A percentile compares a stretch with the other conserved stretches of the same genome.
These are phyloP conservation scores for Cephus runcator DNA, from an alignment of 2,888 invertebrate species.

Conservation along the genomic window DNA sequence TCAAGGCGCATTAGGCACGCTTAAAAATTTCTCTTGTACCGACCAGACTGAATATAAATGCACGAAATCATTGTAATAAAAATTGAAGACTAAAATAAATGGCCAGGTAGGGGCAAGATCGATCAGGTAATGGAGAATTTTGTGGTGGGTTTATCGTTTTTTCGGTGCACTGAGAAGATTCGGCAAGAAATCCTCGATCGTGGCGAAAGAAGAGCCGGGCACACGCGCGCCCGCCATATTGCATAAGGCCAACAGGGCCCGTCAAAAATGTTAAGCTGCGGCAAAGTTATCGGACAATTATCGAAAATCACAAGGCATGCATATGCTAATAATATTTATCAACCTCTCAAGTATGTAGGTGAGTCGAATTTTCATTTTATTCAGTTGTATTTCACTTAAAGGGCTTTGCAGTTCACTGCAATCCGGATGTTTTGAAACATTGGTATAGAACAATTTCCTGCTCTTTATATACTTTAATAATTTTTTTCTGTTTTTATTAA, in stretches of 20 bases:
- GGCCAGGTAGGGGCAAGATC: constrained; percentile 8
- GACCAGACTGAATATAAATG: background rate
- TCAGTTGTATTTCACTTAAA: background rate
- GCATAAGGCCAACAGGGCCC: constrained; percentile 44
- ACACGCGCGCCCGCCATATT: constrained; percentile 45
- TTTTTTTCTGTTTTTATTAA: background rate
- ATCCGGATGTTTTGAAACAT: background rate
- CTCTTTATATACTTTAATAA: background rate
- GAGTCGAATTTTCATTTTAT: constrained; percentile 23
- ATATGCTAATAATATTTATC: constrained; percentile 37
- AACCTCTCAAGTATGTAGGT: constrained; percentile 46
- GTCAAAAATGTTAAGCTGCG: constrained; percentile 58
- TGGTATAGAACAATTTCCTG: background rate
- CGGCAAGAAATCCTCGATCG: background rate
- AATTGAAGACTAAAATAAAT: constrained; percentile 1
- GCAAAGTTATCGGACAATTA: constrained; percentile 54
- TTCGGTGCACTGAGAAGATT: constrained; percentile 18
- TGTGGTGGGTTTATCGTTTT: constrained; percentile 11
- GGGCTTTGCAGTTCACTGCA: background rate
- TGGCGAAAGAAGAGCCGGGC: constrained; percentile 23
- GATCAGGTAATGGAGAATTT: constrained; percentile 29
- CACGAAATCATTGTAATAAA: background rate
- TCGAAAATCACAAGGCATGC: constrained; percentile 52
- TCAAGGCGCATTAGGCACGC: background rate
- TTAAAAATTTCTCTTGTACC: background rate